Conservation (phyloP, 2,888 invertebrate species). For the Amblyjoppa fuscipennis region DNA sequence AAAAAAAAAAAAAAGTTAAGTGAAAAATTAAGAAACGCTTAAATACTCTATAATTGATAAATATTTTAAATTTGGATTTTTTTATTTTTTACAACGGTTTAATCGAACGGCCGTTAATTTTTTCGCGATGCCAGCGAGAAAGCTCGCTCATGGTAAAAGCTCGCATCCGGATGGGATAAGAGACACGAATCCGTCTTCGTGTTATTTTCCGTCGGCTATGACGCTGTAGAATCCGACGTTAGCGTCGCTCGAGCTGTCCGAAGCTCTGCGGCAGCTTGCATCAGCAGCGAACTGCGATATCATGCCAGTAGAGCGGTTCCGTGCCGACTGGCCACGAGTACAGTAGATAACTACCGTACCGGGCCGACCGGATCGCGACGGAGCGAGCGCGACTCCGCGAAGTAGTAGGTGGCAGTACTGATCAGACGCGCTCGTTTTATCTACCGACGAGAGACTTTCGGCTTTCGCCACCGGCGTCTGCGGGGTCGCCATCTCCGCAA, state of each 20-base stretch:
- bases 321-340: slow-evolving; percentile 61
- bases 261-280: slow-evolving; percentile 52
- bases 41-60: neutral
- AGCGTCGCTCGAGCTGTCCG: slow-evolving; percentile 53
- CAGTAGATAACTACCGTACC: slow-evolving; percentile 82
- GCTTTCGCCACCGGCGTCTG: slow-evolving; percentile 14
- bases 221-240: slow-evolving; percentile 62
- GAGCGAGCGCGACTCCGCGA: slow-evolving; percentile 37
- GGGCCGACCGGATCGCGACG: slow-evolving; percentile 71
- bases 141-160: slow-evolving; percentile 37
- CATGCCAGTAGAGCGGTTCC: slow-evolving; percentile 53
- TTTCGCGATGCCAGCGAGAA: neutral
- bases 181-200: neutral
- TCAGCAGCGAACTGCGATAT: slow-evolving; percentile 49
- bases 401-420: slow-evolving; percentile 82
- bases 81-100: no score
- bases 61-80: neutral
- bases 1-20: neutral
- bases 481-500: slow-evolving; percentile 34
- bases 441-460: slow-evolving; percentile 59
- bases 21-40: neutral
- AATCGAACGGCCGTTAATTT: no score
- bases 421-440: slow-evolving; percentile 73
- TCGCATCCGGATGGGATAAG: slow-evolving; percentile 7
- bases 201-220: slow-evolving; percentile 29